phyloP scores from a whole-genome alignment of 1,140 invertebrate species.

The Aradophagus sp. region DNA sequence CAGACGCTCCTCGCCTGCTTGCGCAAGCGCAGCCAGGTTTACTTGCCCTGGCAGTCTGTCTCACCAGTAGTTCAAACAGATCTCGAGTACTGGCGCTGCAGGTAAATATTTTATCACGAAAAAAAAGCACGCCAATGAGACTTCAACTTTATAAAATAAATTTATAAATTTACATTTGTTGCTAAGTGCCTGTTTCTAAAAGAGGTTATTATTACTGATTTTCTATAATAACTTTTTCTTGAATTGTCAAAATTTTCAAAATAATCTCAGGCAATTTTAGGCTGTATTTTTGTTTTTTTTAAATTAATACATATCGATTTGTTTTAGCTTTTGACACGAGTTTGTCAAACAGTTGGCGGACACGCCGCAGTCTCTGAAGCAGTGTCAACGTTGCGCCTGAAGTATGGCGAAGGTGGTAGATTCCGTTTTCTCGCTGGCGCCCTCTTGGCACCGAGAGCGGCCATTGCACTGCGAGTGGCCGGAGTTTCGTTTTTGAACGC shows the following conservation, averaged over 20 bases:
- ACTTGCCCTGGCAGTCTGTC: slow-evolving; percentile 89
- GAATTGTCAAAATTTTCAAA: too few species aligned
- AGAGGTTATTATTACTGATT: too few species aligned
- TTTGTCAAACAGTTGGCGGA: slow-evolving; percentile 83
- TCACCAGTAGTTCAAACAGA: slow-evolving; percentile 89
- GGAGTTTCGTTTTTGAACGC: slow-evolving; percentile 90
- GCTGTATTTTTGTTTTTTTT: not conserved
- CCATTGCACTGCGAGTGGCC: slow-evolving; percentile 84
- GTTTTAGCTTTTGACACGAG: slow-evolving; percentile 83
- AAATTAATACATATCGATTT: slow-evolving; percentile 1
- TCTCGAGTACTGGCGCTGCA: slow-evolving; percentile 88
- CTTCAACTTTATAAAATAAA: too few species aligned
- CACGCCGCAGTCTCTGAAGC: slow-evolving; percentile 91
- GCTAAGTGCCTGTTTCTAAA: too few species aligned
- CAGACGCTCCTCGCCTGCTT: slow-evolving; percentile 83
- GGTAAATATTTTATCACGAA: too few species aligned
- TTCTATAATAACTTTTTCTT: too few species aligned
- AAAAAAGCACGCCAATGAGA: too few species aligned
- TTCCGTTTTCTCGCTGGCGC: slow-evolving; percentile 93
- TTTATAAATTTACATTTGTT: too few species aligned
- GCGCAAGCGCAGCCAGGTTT: slow-evolving; percentile 87
- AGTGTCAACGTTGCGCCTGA: slow-evolving; percentile 88
- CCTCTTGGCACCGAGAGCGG: slow-evolving; percentile 81
- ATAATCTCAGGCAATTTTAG: too few species aligned
- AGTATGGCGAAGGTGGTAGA: slow-evolving; percentile 92